These are phyloP conservation scores for Stratiomys singularior DNA, from an alignment of 2,888 invertebrate species.

Conservation along the genomic window DNA sequence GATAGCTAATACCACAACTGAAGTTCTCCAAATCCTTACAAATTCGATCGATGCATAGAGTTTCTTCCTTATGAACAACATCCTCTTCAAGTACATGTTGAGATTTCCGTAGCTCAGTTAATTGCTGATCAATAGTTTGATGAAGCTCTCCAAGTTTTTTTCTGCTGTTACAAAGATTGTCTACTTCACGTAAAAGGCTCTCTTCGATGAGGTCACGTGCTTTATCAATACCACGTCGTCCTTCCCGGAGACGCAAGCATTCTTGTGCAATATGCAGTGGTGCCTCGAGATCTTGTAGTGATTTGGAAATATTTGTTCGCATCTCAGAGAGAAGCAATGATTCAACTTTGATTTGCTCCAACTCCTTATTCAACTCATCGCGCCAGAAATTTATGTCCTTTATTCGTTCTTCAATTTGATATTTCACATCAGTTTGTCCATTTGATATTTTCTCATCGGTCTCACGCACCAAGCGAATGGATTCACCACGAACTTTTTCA, in stretches of 20 bases:
- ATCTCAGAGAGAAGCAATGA: conserved; percentile 76
- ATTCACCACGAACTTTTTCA: conserved; percentile 82
- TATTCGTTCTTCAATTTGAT: conserved; percentile 88
- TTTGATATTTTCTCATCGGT: conserved; percentile 82
- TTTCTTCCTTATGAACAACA: conserved; percentile 87
- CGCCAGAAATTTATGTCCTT: conserved; percentile 95
- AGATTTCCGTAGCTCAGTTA: conserved; percentile 79
- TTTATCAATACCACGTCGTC: conserved; percentile 86
- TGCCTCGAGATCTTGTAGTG: conserved; percentile 83
- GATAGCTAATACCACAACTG: conserved; percentile 83
- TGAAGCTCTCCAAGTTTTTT: conserved; percentile 79
- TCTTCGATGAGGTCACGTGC: conserved; percentile 92
- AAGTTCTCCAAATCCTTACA: conserved; percentile 87
- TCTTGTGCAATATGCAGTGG: conserved; percentile 94
- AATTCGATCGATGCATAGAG: conserved; percentile 84
- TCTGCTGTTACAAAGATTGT: conserved; percentile 81
- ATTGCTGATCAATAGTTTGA: conserved; percentile 71
- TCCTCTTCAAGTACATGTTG: conserved; percentile 91
- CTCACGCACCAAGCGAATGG: conserved; percentile 80
- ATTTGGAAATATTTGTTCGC: conserved; percentile 75
- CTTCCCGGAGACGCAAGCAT: conserved; percentile 91
- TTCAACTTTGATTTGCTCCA: conserved; percentile 86
- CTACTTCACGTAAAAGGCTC: conserved; percentile 84
- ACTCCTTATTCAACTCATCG: conserved; percentile 85
- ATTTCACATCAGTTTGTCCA: conserved; percentile 84